Evolutionary conservation across 2,888 invertebrate species (phyloP), one percentile per base, ranked within the genome.

Genomic region (Eugnorisma glareosa): DNA sequence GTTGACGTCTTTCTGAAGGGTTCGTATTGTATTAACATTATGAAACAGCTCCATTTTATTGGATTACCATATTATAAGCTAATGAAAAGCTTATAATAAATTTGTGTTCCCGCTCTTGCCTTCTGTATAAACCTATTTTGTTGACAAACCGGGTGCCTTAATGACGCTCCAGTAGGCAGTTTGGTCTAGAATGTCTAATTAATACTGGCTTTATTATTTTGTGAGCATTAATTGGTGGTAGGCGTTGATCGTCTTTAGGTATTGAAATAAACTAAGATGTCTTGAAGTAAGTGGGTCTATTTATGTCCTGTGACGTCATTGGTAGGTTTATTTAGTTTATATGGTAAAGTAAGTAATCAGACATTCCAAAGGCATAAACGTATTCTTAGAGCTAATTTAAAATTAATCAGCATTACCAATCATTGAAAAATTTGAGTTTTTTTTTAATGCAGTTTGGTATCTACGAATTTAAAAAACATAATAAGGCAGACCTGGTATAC

Each of bases 141-240:
- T 51, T 51, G 43, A 28, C 18, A 67, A 21, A 64, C 68, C 35
- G 63, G 63, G 57, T 21, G 73, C 64, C 73, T 74, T 86, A 89
- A 89, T 79, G 89, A 88, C 61, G 81, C 70, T 67, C 61, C 72
- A 59, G 69, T 73, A 76, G 76, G 81, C 76, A 83, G 82, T 88
- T 87, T 75, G 64, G 71, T 67, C 81, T 79, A 77, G 67, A 28
- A 75, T 70, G 73, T 83, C 84, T 81, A 85, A 88, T 88, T 86
- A 87, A 87, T 86, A 78, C 71, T n/a, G 75, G 61, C 59, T 82
- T 82, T 79, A 83, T 81, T 77, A 88, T 74, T 76, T 75, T 75
- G 64, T 63, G 66, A 48, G 48, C 73, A 79, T 79, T 82, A 86
- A 88, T 88, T 79, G 68, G 51, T 73, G 59, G 48, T 54, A 54